Percentiles rank a stretch among this genome's conserved stretches.
phyloP scores from a whole-genome alignment of 2,888 invertebrate species.

The Pseudanteris insignis region DNA sequence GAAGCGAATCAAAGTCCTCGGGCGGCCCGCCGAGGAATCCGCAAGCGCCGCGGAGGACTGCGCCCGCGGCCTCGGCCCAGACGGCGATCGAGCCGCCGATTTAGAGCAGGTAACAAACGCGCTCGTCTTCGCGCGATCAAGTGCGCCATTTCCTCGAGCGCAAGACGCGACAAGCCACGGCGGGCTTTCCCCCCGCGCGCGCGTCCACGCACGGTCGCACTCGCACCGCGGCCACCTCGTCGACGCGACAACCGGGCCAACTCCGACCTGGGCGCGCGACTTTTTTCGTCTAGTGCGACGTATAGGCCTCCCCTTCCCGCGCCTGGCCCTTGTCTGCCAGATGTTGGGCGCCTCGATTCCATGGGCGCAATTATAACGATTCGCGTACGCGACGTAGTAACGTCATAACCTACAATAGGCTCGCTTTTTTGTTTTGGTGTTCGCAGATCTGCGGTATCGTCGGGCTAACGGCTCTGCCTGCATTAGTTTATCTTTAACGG shows the following conservation, averaged over 20 bases:
- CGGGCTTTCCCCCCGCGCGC: not conserved
- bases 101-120: too few relatives aligned
- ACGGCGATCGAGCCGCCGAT: slow-evolving; percentile 64
- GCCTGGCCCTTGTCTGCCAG: slow-evolving; percentile 13
- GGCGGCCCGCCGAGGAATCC: slow-evolving; percentile 69
- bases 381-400: slow-evolving; percentile 8
- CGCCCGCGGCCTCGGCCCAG: slow-evolving; percentile 65
- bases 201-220: too few relatives aligned
- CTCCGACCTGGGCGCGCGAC: not conserved
- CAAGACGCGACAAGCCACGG: slow-evolving; percentile 58
- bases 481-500: too few relatives aligned
- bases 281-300: not conserved
- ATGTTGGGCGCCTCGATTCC: slow-evolving; percentile 11
- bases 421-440: slow-evolving; percentile 10
- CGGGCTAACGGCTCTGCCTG: too few relatives aligned
- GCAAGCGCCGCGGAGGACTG: slow-evolving; percentile 68
- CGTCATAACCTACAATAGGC: slow-evolving; percentile 13
- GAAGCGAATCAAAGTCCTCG: slow-evolving; percentile 84
- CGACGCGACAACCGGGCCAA: not conserved
- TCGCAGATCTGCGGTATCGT: too few relatives aligned
- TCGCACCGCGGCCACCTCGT: not conserved
- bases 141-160: too few relatives aligned
- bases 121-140: not conserved
- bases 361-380: not conserved
- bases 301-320: not conserved